Evolutionary conservation across 2,113 vertebrate species (phyloP), one percentile per base, ranked within the genome.

Genomic region (Vidua chalybeata): DNA sequence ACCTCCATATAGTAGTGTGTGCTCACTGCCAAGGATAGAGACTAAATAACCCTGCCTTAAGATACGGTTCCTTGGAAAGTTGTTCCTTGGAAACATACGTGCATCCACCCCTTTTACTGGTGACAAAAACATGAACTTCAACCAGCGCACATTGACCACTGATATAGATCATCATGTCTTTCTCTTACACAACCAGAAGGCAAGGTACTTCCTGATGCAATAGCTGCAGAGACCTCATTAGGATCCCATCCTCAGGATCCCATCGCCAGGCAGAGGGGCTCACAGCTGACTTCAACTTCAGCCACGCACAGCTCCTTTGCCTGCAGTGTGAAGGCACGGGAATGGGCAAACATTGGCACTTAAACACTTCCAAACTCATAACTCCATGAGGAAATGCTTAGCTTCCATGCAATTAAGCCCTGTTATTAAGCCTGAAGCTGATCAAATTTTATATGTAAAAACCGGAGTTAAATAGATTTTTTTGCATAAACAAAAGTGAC

Each of bases 281-380:
- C 71, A 19, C 46, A 4, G 56, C 45, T 66, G 66, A 56, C 72
- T 37, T 16, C 71, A 35, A 2, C 75, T 51, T 11, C 26, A 27
- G 56, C 17, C 51, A 15, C 6, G 0, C 0, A 13, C 46, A 45
- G 61, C 69, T 56, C 68, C 6, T 21, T 7, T 3, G 0, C 59
- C 76, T 6, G 74, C 84, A 71, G 56, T 1, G 28, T 0, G 3
- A 72, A 28, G 0, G 1, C 27, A 30, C 0, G 6, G 62, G 28
- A 78, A 71, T 0, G 5, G n/a, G 19, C 48, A 61, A 68, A 11
- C 5, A 0, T 0, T 3, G 0, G 13, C 7, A 10, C 41, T 27
- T 20, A 4, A 16, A 27, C 3, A 30, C 56, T 59, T 48, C 55
- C 76, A 10, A 64, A 58, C 63, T 62, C 7, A 0, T 6, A 15